Base-by-base conservation (phyloP, 1,140 invertebrate species). In the Saccostrea echinata region DNA sequence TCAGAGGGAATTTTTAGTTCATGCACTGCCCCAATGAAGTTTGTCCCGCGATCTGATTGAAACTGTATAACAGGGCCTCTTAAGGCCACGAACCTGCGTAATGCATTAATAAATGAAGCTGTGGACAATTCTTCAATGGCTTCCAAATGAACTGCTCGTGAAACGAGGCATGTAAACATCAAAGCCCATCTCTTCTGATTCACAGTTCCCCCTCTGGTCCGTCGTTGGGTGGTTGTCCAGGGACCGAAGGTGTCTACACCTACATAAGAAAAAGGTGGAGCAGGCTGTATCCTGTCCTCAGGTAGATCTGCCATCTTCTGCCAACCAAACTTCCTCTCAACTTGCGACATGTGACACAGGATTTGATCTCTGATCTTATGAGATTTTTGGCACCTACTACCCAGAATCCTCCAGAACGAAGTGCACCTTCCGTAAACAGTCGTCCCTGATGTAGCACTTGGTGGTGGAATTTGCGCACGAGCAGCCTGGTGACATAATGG, bases 181-280 rank as follows among this genome's bases (percentile, higher is more conserved):
- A 76, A 76, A 3, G 71, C 71, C 71, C 71, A 76, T 30, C 71
- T 27, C 33, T 76, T 76, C 12, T 33, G 33, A 81, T 81, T 35
- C 43, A 51, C 76, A 3, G 13, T 81, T 81, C 76, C 76, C 24
- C 76, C 76, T 81, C 76, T 33, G 13, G 76, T 81, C 12, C 76
- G 76, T 43, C 33, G 76, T 18, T 43, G 16, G 1, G 33, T 81
- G 18, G 43, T 51, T 9, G 21, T 12, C 76, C 76, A 90, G 2
- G 90, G 91, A 24, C 91, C 89, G 82, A 91, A 91, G 33, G 30
- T 53, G 71, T 89, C 90, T 30, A 91, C 51, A 3, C 89, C 88
- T 84, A 86, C 76, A 64, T 87, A 52, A 33, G 84, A 71, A 51
- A 87, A 87, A 1, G 86, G 81, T 55, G 86, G 80, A 57, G 87